Conservation (phyloP, 2,113 vertebrate genomes). For the Psophia crepitans region DNA sequence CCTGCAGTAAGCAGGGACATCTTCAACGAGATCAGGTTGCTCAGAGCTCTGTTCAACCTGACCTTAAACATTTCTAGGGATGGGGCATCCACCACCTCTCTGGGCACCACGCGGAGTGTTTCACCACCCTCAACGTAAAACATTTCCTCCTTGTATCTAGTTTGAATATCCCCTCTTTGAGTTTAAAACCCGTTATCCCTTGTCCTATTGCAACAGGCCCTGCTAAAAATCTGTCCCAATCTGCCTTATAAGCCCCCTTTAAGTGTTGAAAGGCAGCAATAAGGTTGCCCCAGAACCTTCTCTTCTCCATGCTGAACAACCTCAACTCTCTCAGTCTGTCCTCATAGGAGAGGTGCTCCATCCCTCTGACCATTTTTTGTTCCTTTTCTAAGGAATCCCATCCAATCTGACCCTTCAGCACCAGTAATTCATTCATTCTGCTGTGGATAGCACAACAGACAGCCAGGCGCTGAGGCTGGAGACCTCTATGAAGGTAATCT, state of each 20-base stretch:
- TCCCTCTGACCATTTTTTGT: not conserved
- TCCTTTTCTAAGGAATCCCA: not conserved
- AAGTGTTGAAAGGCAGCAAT: fast-evolving
- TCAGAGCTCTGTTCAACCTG: not conserved
- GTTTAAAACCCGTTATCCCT: not conserved
- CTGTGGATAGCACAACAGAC: not conserved
- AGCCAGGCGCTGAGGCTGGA: not conserved
- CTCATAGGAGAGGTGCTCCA: fast-evolving
- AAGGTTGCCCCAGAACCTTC: fast-evolving
- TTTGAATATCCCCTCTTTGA: too few species aligned
- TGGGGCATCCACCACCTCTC: not conserved
- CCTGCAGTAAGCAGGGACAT: not conserved
- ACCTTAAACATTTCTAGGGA: too few species aligned
- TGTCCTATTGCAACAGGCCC: fast-evolving
- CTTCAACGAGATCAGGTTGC: not conserved
- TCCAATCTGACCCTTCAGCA: not conserved
- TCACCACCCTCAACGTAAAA: not conserved
- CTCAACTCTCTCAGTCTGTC: too few species aligned
- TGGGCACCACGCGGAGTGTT: not conserved
- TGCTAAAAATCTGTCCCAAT: not conserved
- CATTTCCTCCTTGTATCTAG: fast-evolving
- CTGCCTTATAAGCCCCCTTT: not conserved
- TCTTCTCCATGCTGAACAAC: not conserved
- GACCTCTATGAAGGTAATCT: not conserved
- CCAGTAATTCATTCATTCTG: not conserved